phyloP scores from a whole-genome alignment of 2,888 invertebrate genomes.

The Trichopoda pennipes region DNA sequence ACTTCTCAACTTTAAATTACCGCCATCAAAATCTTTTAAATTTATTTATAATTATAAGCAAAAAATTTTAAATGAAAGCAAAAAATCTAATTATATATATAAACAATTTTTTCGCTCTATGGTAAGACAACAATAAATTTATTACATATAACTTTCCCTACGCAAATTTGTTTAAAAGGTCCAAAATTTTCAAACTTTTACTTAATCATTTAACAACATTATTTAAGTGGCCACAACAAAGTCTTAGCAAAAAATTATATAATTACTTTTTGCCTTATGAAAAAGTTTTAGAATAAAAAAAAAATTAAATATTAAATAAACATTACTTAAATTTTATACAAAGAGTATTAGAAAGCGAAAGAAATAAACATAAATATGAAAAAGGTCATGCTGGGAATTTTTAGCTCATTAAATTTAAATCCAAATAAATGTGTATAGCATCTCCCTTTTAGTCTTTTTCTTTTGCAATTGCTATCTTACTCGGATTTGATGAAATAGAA shows the following conservation, averaged over 20 bases:
- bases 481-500: conserved; percentile 10
- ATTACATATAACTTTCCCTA: neutral
- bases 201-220: conserved; percentile 64
- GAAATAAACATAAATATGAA: conserved; percentile 36
- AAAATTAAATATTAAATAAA: conserved; percentile 23
- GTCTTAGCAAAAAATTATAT: conserved; percentile 11
- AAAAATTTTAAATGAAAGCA: neutral
- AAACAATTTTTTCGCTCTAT: conserved; percentile 29
- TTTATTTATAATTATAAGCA: conserved; percentile 21
- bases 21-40: neutral
- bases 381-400: conserved; percentile 57
- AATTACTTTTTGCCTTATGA: conserved; percentile 19
- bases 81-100: conserved; percentile 34
- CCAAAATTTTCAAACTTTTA: conserved; percentile 26
- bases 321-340: conserved; percentile 17
- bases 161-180: conserved; percentile 3
- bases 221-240: conserved; percentile 51
- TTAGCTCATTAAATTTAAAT: conserved; percentile 60
- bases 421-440: conserved; percentile 39
- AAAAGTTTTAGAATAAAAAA: conserved; percentile 21
- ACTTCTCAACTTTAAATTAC: neutral
- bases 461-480: conserved; percentile 20
- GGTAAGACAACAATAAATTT: neutral
- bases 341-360: conserved; percentile 1
- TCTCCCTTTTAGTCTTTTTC: neutral